A percentile compares a stretch with the other conserved stretches of the same genome.
Conservation (phyloP, 2,113 vertebrate genomes). For the Mus pahari region DNA sequence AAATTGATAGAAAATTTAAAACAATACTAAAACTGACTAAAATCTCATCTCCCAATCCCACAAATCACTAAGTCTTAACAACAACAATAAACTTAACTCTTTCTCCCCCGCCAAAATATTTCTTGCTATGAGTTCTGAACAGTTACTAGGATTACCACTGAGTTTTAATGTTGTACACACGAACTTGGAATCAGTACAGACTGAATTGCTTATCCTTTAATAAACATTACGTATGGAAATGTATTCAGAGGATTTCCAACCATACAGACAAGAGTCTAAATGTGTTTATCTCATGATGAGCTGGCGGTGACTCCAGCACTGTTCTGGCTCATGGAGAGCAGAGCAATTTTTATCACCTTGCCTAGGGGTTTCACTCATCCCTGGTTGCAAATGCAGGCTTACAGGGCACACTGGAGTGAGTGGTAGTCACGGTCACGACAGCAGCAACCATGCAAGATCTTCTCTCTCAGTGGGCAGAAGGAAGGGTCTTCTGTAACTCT, state of each 20-base stretch:
- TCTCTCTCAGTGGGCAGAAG: not conserved
- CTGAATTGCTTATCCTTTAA: slow-evolving; percentile 19
- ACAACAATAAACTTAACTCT: not conserved
- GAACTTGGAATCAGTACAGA: slow-evolving; percentile 11
- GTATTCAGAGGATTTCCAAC: slow-evolving; percentile 33
- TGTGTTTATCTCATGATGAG: not conserved
- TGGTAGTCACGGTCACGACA: not conserved
- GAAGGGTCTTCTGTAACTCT: not conserved
- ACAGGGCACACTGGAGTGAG: too few relatives aligned
- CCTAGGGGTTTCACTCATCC: not conserved
- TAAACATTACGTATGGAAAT: slow-evolving; percentile 48
- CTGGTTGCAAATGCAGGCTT: not conserved
- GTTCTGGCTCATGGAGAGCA: not conserved
- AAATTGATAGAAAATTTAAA: not conserved
- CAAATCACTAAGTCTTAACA: slow-evolving; percentile 14
- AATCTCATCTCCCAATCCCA: not conserved
- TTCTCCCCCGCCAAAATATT: not conserved
- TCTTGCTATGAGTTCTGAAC: slow-evolving; percentile 29
- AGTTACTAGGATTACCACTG: not conserved
- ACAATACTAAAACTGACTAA: slow-evolving; percentile 13
- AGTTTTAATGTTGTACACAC: not conserved
- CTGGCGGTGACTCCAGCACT: not conserved
- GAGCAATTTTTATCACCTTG: not conserved
- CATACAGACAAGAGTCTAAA: not conserved
- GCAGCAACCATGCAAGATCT: not conserved